Evolutionary conservation across 2,113 vertebrate species (phyloP).

Genomic region (Sterrhoptilus dennistouni): DNA sequence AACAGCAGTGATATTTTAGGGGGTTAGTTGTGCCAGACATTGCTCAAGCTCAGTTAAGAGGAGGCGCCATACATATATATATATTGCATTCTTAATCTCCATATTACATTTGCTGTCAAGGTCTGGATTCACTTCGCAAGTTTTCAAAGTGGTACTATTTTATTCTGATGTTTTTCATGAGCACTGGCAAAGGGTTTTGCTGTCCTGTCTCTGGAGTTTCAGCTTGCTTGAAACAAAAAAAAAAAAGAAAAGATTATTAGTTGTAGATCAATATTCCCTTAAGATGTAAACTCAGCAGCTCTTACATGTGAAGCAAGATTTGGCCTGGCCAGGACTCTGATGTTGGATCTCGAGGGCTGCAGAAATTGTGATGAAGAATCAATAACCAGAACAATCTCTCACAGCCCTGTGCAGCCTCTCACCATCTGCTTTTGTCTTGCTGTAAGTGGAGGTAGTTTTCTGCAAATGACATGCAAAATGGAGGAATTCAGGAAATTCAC

Average conservation of each 20-base stretch:
- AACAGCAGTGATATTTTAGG: not conserved
- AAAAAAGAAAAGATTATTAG: not conserved
- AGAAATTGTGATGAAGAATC: conserved; percentile 35
- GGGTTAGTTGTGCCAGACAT: not conserved
- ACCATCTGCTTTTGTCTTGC: not conserved
- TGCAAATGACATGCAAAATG: conserved; percentile 20
- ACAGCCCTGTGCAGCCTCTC: not conserved
- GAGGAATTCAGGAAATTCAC: not conserved
- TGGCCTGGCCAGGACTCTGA: not conserved
- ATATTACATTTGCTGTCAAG: not conserved
- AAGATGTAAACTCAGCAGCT: conserved; percentile 30
- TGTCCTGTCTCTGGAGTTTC: not conserved
- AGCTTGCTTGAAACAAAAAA: not conserved
- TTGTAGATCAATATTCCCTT: conserved; percentile 39
- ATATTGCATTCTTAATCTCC: not conserved
- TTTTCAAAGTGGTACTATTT: not conserved
- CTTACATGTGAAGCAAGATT: not conserved
- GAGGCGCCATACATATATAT: not conserved
- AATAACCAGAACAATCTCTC: conserved; percentile 19
- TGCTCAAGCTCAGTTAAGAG: not conserved
- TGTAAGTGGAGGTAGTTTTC: not conserved
- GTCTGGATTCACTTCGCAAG: not conserved
- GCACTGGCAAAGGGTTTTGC: not conserved
- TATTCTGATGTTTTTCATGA: not conserved
- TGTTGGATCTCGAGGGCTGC: not conserved